phyloP scores from a whole-genome alignment of 2,888 invertebrate genomes.

The Ophion ventricosus region DNA sequence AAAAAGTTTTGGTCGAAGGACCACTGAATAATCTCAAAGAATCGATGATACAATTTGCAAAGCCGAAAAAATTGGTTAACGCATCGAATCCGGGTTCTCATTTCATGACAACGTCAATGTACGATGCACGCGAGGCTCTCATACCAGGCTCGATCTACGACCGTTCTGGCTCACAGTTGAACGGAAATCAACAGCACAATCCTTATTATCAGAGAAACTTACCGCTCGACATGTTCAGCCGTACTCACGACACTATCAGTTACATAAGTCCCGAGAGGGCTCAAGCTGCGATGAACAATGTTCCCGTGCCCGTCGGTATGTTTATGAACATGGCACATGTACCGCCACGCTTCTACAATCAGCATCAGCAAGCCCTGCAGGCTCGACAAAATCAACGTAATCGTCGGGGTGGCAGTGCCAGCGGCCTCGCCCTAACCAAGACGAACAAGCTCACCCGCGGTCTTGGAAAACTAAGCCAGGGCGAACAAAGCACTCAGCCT shows the following conservation, averaged over 20 bases:
- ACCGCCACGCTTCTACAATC: slow-evolving; percentile 90
- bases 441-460: slow-evolving; percentile 44
- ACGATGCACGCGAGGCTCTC: slow-evolving; percentile 97
- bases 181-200: slow-evolving; percentile 78
- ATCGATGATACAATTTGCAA: slow-evolving; percentile 97
- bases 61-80: slow-evolving; percentile 97
- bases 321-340: slow-evolving; percentile 95
- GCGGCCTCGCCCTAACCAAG: background rate
- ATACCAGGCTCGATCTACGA: slow-evolving; percentile 97
- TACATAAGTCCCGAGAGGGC: slow-evolving; percentile 95
- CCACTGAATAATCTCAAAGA: slow-evolving; percentile 98
- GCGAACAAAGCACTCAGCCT: slow-evolving; percentile 90
- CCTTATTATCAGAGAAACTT: slow-evolving; percentile 83
- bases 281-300: slow-evolving; percentile 89
- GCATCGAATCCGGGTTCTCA: slow-evolving; percentile 97
- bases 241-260: slow-evolving; percentile 94
- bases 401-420: slow-evolving; percentile 76
- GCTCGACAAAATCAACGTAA: slow-evolving; percentile 84
- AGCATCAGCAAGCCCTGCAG: slow-evolving; percentile 88
- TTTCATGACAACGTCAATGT: slow-evolving; percentile 99
- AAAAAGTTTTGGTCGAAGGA: slow-evolving; percentile 98
- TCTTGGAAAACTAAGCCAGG: slow-evolving; percentile 85
- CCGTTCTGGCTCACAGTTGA: slow-evolving; percentile 85
- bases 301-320: slow-evolving; percentile 97
- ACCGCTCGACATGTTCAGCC: slow-evolving; percentile 87